Evolutionary conservation across 2,797 vertebrate genomes (phyloP), one percentile per base, ranked within the genome.

Genomic region (Acridotheres tristis): DNA sequence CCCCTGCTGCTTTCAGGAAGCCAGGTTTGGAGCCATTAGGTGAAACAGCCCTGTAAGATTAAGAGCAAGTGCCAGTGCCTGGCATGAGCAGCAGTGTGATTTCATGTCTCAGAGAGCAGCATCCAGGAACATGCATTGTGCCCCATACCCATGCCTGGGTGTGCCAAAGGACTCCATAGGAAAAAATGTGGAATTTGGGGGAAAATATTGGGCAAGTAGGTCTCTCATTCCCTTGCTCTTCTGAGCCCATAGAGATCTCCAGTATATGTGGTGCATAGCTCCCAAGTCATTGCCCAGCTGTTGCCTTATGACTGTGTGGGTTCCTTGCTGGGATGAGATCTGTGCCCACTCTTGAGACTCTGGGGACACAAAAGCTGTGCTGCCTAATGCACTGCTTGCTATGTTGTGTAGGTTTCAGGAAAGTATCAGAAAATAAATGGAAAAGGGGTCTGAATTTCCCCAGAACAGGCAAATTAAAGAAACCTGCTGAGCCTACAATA

Each of bases 1-100:
- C 82, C 58, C 76, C 57, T 58, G 69, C 73, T 84, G 87, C 82
- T 88, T 81, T 76, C 91, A 67, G 92, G 89, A 93, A 92, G 74
- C 42, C 79, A 73, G 80, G 62, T 84, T 88, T 66, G 82, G 58
- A 89, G 69, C 88, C 79, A 47, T 72, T 66, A 71, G 65, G 72
- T 90, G 67, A 87, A 90, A 80, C 26, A 63, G 29, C 59, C 12
- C 66, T 66, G 43, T 58, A 72, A 72, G 73, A 55, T 76, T 45
- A 53, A 42, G 51, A 63, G 48, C 0, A 23, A 45, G 62, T 71
- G 65, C 67, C 75, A 58, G 65, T 13, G n/a, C 54, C 68, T 68
- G n/a, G 50, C 25, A 34, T 22, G 86, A 80, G 19, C 3, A 26
- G n/a, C 3, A 1, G 14, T 45, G 6, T 15, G 53, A 53, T 38